These are phyloP conservation scores for Lottia gigantea DNA, from an alignment of 2,888 invertebrate species.

Conservation along the genomic window DNA sequence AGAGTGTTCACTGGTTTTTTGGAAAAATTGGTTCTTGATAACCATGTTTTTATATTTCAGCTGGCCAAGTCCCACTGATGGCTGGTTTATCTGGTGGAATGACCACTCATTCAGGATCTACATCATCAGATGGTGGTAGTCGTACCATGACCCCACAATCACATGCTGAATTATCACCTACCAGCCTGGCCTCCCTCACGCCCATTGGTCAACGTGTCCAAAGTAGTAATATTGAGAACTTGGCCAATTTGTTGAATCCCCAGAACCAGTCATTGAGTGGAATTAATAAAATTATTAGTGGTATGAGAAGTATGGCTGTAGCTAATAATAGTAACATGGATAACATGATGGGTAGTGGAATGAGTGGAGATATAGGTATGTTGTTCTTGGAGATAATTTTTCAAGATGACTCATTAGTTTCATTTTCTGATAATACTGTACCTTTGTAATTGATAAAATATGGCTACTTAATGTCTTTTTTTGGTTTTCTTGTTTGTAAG, in stretches of 20 bases:
- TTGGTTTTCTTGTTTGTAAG: too few species aligned
- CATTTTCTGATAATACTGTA: background rate
- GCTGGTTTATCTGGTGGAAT: conserved; percentile 20
- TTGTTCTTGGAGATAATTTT: background rate
- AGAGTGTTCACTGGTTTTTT: too few species aligned
- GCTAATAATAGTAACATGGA: background rate
- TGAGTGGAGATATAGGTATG: conserved; percentile 3
- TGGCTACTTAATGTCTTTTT: too few species aligned
- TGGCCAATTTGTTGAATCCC: background rate
- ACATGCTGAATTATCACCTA: conserved; percentile 34
- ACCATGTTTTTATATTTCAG: too few species aligned
- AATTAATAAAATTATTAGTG: background rate
- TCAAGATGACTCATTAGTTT: background rate
- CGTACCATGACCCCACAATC: conserved; percentile 43
- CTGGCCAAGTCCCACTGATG: conserved; percentile 26
- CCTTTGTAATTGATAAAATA: too few species aligned
- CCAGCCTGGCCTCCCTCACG: conserved; percentile 26
- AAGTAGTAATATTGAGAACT: background rate
- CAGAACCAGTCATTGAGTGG: background rate
- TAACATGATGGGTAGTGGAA: background rate
- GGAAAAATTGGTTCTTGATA: too few species aligned
- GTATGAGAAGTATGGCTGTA: conserved; percentile 12
- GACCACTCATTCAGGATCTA: background rate
- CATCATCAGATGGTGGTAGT: conserved; percentile 25
- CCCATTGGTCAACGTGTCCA: conserved; percentile 9